Evolutionary conservation across 2,888 invertebrate species (phyloP), one percentile per base, ranked within the genome.

Genomic region (Drosophila algonquin): DNA sequence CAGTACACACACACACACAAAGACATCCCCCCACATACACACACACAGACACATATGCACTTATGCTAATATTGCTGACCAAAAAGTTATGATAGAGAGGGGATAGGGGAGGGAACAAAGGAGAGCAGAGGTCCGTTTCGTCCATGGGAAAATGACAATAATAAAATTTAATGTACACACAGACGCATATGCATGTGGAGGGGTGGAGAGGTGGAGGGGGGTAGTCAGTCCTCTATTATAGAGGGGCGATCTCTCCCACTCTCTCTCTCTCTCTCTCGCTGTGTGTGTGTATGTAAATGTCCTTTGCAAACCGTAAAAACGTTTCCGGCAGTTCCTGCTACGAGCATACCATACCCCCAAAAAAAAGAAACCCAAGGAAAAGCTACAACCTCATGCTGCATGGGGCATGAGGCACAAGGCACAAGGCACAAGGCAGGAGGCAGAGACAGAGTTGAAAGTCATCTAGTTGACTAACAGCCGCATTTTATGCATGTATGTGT

Each of bases 131-230:
- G 50, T 59, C 59, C 70, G 73, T 67, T 79, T 68, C 55, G 57
- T 68, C 79, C 72, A 77, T 78, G 84, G 84, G 40, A 86, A 86
- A 86, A 87, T 87, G 88, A 87, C 81, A 87, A 86, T 86, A 87
- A 87, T 87, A 86, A 86, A 86, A 86, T 87, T 83, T 86, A 87
- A 86, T 86, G 88, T 83, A 80, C 85, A 84, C 78, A 87, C 67
- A 70, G 71, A 84, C 75, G 82, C 80, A 81, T 76, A 85, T 80
- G 80, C 75, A 79, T 76, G 67, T 67, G 63, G 21, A 2, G 21
- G 2, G 21, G 21, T 21, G 21, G 21, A 2, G 21, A 2, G 53
- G 63, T 2, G 14, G 7, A 1, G n/a, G n/a, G n/a, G 40, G 6
- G 10, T 8, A 32, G 3, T 51, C 30, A 32, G 3, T 51, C 30